A percentile compares a stretch with the other conserved stretches of the same genome.
These are phyloP conservation scores for Chirona hameri DNA, from an alignment of 2,888 invertebrate genomes.

Conservation along the genomic window DNA sequence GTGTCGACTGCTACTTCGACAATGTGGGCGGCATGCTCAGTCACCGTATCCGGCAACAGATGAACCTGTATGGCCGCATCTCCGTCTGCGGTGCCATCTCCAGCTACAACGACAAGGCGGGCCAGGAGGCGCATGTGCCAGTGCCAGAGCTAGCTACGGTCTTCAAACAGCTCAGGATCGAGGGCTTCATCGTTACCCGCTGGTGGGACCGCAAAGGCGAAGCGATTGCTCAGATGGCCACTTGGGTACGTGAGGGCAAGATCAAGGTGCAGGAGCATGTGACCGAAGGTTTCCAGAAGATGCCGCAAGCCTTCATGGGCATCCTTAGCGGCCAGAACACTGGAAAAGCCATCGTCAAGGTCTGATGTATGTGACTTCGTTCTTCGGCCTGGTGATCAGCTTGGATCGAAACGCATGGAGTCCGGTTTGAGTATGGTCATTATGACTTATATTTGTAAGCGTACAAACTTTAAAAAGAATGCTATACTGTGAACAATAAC, in stretches of 20 bases:
- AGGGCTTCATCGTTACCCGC: constrained; percentile 58
- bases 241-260: constrained; percentile 63
- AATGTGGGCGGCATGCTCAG: constrained; percentile 22
- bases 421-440: too few species aligned
- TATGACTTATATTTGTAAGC: too few species aligned
- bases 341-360: constrained; percentile 67
- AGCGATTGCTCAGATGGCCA: constrained; percentile 59
- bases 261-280: constrained; percentile 64
- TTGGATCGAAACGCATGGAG: too few species aligned
- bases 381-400: too few species aligned
- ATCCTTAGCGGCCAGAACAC: constrained; percentile 62
- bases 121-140: constrained; percentile 35
- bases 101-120: constrained; percentile 55
- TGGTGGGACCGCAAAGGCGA: constrained; percentile 58
- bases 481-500: too few species aligned
- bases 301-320: constrained; percentile 64
- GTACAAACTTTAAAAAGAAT: too few species aligned
- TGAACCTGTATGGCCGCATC: constrained; percentile 60
- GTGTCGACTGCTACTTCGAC: constrained; percentile 27
- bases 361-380: too few species aligned
- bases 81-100: constrained; percentile 65
- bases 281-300: constrained; percentile 68
- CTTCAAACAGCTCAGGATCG: constrained; percentile 57
- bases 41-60: neutral
- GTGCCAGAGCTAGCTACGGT: neutral